A percentile compares a stretch with the other conserved stretches of the same genome.
Conservation (phyloP, 2,888 invertebrate species). For the Adela reaumurella region DNA sequence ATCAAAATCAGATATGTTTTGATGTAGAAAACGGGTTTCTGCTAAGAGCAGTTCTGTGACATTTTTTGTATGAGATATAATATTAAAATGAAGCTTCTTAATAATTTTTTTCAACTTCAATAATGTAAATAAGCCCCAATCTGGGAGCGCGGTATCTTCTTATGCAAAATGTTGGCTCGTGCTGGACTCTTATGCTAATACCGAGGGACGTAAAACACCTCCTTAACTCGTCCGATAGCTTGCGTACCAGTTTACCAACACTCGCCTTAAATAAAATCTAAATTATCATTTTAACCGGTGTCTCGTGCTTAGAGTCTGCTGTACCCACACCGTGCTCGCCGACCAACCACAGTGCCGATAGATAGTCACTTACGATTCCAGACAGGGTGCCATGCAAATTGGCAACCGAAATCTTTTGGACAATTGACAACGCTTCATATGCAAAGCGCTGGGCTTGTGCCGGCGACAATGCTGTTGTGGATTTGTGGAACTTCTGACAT, state of each 20-base stretch:
- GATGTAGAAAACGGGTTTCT: too few relatives aligned
- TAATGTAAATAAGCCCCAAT: slow-evolving; percentile 22
- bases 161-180: slow-evolving; percentile 53
- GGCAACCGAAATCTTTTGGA: slow-evolving; percentile 6
- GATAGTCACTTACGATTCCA: slow-evolving; percentile 29
- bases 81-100: not conserved
- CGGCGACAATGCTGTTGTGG: slow-evolving; percentile 3
- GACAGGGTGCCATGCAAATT: slow-evolving; percentile 42
- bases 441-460: slow-evolving; percentile 26
- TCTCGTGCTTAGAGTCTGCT: not conserved
- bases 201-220: not conserved
- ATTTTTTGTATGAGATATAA: too few relatives aligned
- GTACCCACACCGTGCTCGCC: not conserved
- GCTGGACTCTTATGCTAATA: slow-evolving; percentile 29
- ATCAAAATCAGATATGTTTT: too few relatives aligned
- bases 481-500: not conserved
- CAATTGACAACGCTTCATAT: slow-evolving; percentile 37
- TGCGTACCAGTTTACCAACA: not conserved
- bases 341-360: slow-evolving; percentile 13
- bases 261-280: not conserved
- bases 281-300: not conserved
- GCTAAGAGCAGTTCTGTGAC: too few relatives aligned
- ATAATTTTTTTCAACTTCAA: not conserved
- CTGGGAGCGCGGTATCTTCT: slow-evolving; percentile 42
- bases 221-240: slow-evolving; percentile 1